phyloP scores from a whole-genome alignment of 2,113 vertebrate species.

The Cromileptes altivelis region DNA sequence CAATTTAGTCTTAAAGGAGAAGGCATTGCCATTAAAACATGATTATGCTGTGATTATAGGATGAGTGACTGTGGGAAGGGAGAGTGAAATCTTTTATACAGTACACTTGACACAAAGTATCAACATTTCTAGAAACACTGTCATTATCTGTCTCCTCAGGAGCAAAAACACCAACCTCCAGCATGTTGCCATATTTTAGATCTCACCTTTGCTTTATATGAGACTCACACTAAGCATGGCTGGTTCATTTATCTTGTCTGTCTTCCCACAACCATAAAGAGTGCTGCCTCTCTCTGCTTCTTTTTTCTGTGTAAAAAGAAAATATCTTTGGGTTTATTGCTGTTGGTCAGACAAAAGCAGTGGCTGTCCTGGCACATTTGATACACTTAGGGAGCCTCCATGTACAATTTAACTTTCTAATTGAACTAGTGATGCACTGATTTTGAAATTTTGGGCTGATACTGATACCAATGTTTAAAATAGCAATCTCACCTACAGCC shows the following conservation, averaged over 20 bases:
- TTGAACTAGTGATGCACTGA: no score
- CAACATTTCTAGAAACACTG: slow-evolving; percentile 24
- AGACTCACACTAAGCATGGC: neutral
- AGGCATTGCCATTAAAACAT: slow-evolving; percentile 42
- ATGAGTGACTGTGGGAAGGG: neutral
- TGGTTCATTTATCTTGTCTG: neutral
- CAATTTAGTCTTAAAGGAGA: slow-evolving; percentile 49
- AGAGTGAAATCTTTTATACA: slow-evolving; percentile 9
- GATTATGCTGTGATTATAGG: slow-evolving; percentile 57
- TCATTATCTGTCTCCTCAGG: slow-evolving; percentile 35
- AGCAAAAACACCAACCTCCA: slow-evolving; percentile 3
- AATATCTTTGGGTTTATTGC: neutral
- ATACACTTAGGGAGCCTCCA: no score
- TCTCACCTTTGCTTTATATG: neutral
- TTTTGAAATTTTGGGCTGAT: no score
- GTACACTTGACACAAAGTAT: slow-evolving; percentile 32
- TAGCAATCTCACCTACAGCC: no score
- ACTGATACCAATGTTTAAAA: no score
- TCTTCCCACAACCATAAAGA: neutral
- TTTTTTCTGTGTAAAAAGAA: neutral
- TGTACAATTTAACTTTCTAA: no score
- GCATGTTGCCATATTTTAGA: neutral
- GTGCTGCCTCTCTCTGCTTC: neutral
- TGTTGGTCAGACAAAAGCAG: neutral
- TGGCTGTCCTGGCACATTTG: no score